Evolutionary conservation across 2,113 vertebrate species (phyloP).

Genomic region (Marmota flaviventris): DNA sequence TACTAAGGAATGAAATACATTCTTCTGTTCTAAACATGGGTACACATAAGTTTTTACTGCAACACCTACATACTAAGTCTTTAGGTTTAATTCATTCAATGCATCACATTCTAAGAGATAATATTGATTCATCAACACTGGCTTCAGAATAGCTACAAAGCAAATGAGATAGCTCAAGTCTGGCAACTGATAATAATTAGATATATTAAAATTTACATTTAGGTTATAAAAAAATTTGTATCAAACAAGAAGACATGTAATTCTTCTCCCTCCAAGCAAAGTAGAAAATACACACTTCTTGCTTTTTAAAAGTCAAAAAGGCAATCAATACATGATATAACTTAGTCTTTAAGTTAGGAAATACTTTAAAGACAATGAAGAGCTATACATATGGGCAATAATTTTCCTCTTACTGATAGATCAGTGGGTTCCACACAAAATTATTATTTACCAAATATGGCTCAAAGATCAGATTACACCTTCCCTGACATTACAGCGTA

Average conservation of each 20-base stretch:
- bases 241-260: constrained; percentile 15
- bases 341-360: not conserved
- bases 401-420: constrained; percentile 82
- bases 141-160: constrained; percentile 42
- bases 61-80: constrained; percentile 44
- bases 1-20: not conserved
- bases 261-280: constrained; percentile 12
- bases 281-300: constrained; percentile 40
- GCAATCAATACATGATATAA: constrained; percentile 53
- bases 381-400: constrained; percentile 78
- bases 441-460: constrained; percentile 86
- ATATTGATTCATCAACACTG: constrained; percentile 28
- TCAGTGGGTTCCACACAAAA: constrained; percentile 86
- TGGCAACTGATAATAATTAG: constrained; percentile 21
- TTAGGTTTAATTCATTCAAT: constrained; percentile 63
- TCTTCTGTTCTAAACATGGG: not conserved
- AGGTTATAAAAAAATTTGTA: constrained; percentile 15
- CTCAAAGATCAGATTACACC: constrained; percentile 86
- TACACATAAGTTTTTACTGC: constrained; percentile 32
- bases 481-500: constrained; percentile 81
- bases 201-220: constrained; percentile 53
- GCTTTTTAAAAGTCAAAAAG: constrained; percentile 42
- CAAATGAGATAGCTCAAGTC: constrained; percentile 37
- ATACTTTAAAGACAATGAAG: constrained; percentile 70
- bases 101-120: not conserved